Evolutionary conservation across 2,888 invertebrate species (phyloP).

Genomic region (Ariolimax columbianus): DNA sequence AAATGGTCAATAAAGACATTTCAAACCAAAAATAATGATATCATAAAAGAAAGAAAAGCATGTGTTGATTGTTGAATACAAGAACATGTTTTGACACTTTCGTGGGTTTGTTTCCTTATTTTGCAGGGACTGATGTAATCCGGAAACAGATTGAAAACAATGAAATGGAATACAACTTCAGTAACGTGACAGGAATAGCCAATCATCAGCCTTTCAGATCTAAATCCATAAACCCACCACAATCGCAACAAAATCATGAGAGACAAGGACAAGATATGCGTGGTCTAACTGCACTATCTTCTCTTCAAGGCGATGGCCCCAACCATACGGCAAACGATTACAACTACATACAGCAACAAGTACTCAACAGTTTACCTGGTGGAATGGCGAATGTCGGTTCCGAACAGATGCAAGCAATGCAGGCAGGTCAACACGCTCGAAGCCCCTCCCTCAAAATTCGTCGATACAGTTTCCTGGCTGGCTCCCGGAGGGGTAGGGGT

Average conservation of each 20-base stretch:
- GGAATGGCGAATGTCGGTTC: slow-evolving; percentile 4
- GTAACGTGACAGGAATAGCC: slow-evolving; percentile 60
- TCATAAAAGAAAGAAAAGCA: too few species aligned
- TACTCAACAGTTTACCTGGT: slow-evolving; percentile 25
- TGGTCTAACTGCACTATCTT: slow-evolving; percentile 49
- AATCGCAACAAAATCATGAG: slow-evolving; percentile 56
- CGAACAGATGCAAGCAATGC: slow-evolving; percentile 49
- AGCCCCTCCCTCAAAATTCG: slow-evolving; percentile 73
- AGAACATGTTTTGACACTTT: too few species aligned
- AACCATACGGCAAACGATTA: slow-evolving; percentile 53
- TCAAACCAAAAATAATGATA: too few species aligned
- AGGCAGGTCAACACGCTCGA: slow-evolving; percentile 62
- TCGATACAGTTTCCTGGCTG: slow-evolving; percentile 74
- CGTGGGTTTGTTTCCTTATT: neutral
- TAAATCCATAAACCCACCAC: slow-evolving; percentile 63
- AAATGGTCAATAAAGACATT: too few species aligned
- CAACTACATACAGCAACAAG: slow-evolving; percentile 50
- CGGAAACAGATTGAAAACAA: slow-evolving; percentile 72
- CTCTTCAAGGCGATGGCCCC: slow-evolving; percentile 54
- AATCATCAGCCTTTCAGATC: slow-evolving; percentile 73
- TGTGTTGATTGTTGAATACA: too few species aligned
- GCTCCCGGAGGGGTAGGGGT: slow-evolving; percentile 71
- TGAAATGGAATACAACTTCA: slow-evolving; percentile 68
- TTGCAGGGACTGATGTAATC: slow-evolving; percentile 73
- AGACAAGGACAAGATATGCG: slow-evolving; percentile 51